Base-by-base conservation (phyloP, 2,113 vertebrate species). In the Trematomus loennbergii region DNA sequence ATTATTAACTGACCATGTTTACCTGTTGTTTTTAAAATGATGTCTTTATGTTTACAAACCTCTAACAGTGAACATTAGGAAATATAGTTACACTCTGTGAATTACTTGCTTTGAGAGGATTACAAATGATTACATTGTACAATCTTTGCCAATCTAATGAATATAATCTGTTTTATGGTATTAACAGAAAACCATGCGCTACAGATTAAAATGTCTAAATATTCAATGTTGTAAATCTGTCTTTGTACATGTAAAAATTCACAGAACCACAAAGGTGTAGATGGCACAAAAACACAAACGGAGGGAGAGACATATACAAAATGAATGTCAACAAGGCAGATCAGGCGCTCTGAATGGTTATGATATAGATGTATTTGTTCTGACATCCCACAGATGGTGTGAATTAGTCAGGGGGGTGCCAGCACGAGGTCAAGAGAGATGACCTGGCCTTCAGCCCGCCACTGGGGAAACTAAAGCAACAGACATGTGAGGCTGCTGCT, bases 361-460 rank as follows among this genome's bases (percentile, higher is more conserved):
- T 87, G 77, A 86, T 90, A 91, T 91, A 75, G 90, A 91, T 91
- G 91, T 87, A 92, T 90, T 82, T 85, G 89, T 61, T 79, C 79
- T 88, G 93, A 92, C 91, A 87, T 63, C 85, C 78, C 78, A 77
- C 91, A 93, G 92, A 91, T 92, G 90, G 90, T 88, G 89, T 88
- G 89, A 92, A 92, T 90, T 93, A 91, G 91, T 87, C 61, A 79
- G 79, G 80, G 71, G 60, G 84, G 77, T 85, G 88, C 89, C 91
- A 93, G 83, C 78, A n/a, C 17, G 52, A 84, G 89, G 90, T 92
- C 91, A 85, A 84, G 73, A 84, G 84, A 89, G 78, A 79, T 86
- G 80, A 84, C 90, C 89, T 81, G 84, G 90, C 89, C 89, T 89
- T 89, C 89, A 89, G 89, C 79, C 84, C 29, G 79, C 83, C 88